Evolutionary conservation across 2,797 vertebrate species (phyloP).

Genomic region (Ptychobarbus kaznakovi): DNA sequence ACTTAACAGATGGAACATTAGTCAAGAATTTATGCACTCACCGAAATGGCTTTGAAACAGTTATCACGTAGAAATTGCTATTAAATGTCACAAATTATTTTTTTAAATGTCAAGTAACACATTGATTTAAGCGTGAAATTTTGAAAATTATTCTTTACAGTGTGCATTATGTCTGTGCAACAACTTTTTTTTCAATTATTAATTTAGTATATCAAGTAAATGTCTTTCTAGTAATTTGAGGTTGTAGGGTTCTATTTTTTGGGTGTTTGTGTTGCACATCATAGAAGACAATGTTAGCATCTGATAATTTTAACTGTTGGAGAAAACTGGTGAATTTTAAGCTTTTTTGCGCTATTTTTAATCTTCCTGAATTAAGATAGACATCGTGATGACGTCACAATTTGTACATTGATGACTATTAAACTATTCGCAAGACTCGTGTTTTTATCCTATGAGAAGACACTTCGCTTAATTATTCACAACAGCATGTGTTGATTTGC

Average conservation of each 20-base stretch:
- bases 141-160: not conserved
- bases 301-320: too few relatives aligned
- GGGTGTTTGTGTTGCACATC: too few relatives aligned
- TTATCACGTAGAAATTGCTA: not conserved
- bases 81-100: not conserved
- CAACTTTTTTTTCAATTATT: not conserved
- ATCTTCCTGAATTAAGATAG: too few relatives aligned
- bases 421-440: too few relatives aligned
- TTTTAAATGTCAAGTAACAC: not conserved
- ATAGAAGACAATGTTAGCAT: too few relatives aligned
- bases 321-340: too few relatives aligned
- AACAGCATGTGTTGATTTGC: too few relatives aligned
- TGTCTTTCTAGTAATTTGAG: not conserved
- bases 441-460: too few relatives aligned
- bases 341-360: too few relatives aligned
- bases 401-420: too few relatives aligned
- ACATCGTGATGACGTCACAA: too few relatives aligned
- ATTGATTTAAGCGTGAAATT: not conserved
- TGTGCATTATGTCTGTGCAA: not conserved
- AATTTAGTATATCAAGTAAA: not conserved
- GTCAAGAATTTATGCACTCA: not conserved
- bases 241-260: not conserved
- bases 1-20: not conserved
- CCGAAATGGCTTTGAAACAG: not conserved
- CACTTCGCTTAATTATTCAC: too few relatives aligned